Conservation (phyloP, 2,797 vertebrate species). For the Eleutherodactylus coqui region DNA sequence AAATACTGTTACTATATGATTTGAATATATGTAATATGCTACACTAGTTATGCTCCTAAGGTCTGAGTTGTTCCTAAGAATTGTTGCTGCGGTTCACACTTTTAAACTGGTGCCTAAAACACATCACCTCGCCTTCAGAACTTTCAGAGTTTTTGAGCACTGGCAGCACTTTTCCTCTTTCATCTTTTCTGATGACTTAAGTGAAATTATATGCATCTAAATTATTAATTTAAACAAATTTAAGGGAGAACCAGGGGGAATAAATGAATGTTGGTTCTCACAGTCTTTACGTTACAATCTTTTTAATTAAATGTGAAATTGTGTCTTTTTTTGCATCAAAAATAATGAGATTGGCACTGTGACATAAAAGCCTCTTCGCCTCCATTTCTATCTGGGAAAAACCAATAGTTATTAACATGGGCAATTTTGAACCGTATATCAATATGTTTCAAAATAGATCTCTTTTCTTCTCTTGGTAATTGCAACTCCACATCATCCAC, state of each 20-base stretch:
- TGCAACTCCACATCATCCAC: constrained; percentile 33
- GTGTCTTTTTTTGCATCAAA: constrained; percentile 32
- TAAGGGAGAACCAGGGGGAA: neutral
- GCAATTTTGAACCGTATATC: constrained; percentile 46
- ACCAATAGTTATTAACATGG: constrained; percentile 55
- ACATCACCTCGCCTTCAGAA: neutral
- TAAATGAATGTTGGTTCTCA: neutral
- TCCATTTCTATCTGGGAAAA: constrained; percentile 42
- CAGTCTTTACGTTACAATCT: neutral
- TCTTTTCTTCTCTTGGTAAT: constrained; percentile 41
- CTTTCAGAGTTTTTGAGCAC: neutral
- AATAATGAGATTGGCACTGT: constrained; percentile 41
- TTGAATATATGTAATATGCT: neutral
- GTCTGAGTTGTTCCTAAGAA: neutral
- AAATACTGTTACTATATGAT: too few relatives aligned
- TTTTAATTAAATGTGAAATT: constrained; percentile 51
- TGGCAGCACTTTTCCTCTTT: constrained; percentile 13
- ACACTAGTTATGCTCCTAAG: neutral
- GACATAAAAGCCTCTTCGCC: constrained; percentile 24
- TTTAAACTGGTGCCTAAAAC: neutral
- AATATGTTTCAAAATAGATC: constrained; percentile 52
- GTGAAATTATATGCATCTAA: constrained; percentile 30
- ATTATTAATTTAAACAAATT: constrained; percentile 30
- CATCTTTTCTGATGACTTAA: constrained; percentile 39
- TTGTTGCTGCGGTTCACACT: constrained; percentile 18